These are phyloP conservation scores for Thysanoteuthis rhombus DNA, from an alignment of 2,888 invertebrate species.

Conservation along the genomic window DNA sequence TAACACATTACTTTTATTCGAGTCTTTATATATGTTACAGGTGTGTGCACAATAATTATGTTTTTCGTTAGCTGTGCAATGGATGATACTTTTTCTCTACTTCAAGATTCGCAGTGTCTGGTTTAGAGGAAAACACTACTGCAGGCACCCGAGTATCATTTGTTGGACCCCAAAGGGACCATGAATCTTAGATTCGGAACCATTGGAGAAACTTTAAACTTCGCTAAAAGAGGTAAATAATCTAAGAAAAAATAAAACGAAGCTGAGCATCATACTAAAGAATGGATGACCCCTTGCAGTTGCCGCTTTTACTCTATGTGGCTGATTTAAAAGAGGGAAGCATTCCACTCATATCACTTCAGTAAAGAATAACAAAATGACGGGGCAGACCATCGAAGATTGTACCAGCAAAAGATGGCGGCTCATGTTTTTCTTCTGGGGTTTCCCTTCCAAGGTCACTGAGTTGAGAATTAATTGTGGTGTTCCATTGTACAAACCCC, in stretches of 20 bases:
- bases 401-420: background rate
- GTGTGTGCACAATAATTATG: no score
- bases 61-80: no score
- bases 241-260: no score
- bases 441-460: background rate
- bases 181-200: no score
- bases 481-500: slow-evolving; percentile 12
- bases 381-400: background rate
- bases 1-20: no score
- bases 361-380: background rate
- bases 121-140: no score
- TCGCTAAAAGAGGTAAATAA: background rate
- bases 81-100: no score
- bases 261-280: background rate
- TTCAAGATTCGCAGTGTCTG: no score
- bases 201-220: background rate
- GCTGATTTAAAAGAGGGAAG: background rate
- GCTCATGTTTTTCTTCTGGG: background rate
- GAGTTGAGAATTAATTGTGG: background rate
- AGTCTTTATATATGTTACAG: no score
- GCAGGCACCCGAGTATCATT: no score
- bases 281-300: background rate
- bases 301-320: background rate
- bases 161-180: no score
- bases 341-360: background rate